These are phyloP conservation scores for Seira sanloemensis DNA, from an alignment of 2,888 invertebrate genomes.

Conservation along the genomic window DNA sequence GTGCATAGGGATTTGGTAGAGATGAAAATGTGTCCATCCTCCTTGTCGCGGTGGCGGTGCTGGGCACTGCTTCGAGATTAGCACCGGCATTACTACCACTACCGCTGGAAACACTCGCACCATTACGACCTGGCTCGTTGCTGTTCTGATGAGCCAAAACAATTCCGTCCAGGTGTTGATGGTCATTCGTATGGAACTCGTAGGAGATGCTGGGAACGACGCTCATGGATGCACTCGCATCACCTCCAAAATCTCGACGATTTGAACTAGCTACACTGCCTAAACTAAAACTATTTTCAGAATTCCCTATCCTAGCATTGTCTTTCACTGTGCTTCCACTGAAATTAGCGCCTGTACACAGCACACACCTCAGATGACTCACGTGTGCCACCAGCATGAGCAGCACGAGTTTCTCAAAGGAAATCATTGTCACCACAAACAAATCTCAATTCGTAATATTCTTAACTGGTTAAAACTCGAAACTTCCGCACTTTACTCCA, in stretches of 20 bases:
- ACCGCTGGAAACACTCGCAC: neutral
- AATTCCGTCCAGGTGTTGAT: conserved; percentile 56
- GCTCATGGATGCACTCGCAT: neutral
- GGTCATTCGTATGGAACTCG: conserved; percentile 67
- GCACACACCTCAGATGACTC: neutral
- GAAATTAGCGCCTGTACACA: neutral
- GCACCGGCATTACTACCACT: neutral
- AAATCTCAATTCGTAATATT: neutral
- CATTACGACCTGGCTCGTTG: neutral
- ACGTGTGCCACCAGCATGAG: conserved; percentile 34
- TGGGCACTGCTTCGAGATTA: neutral
- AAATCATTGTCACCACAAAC: conserved; percentile 47
- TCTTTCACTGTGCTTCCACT: neutral
- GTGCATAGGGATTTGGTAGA: neutral
- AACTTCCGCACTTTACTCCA: neutral
- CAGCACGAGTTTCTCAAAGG: conserved; percentile 21
- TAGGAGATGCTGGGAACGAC: conserved; percentile 65
- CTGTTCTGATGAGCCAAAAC: conserved; percentile 34
- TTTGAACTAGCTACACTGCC: neutral
- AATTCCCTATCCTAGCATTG: neutral
- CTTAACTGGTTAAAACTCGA: neutral
- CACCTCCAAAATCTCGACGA: neutral
- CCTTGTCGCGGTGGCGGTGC: conserved; percentile 17
- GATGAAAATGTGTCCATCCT: neutral
- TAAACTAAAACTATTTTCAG: conserved; percentile 11